These are phyloP conservation scores for Hycleus cichorii DNA, from an alignment of 1,140 invertebrate species.

Conservation along the genomic window DNA sequence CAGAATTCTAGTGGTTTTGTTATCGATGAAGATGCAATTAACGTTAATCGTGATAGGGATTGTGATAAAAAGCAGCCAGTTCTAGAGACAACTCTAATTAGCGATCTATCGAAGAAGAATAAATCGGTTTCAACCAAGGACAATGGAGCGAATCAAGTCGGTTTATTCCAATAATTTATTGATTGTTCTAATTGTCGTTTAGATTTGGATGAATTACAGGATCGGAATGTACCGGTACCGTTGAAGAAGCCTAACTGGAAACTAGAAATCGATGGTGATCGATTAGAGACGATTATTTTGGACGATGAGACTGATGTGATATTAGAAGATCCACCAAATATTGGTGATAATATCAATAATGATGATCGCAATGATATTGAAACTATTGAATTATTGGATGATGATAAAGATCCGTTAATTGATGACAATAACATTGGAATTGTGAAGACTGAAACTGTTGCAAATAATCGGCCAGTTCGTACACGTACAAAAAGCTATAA, in stretches of 20 bases:
- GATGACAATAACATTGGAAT: background rate
- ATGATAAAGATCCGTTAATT: background rate
- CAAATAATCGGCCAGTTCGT: slow-evolving; percentile 47
- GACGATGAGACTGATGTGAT: slow-evolving; percentile 3
- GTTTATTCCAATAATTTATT: background rate
- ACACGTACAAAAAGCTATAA: slow-evolving; percentile 48
- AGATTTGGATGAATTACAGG: background rate
- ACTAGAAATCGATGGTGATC: background rate
- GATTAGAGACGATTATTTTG: slow-evolving; percentile 6
- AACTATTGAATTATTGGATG: background rate
- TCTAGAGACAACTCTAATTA: slow-evolving; percentile 19
- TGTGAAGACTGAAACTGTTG: background rate
- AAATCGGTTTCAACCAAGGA: slow-evolving; percentile 36
- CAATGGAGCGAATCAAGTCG: slow-evolving; percentile 45
- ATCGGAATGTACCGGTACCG: background rate
- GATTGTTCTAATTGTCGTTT: background rate
- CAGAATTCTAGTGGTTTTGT: slow-evolving; percentile 3
- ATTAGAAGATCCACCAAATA: too few relatives aligned
- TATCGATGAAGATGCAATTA: background rate
- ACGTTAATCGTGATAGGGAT: too few relatives aligned
- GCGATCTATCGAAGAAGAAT: slow-evolving; percentile 22
- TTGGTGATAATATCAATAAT: background rate
- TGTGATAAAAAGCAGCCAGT: slow-evolving; percentile 1
- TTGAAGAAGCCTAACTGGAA: background rate
- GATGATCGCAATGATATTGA: background rate